Conservation (phyloP, 2,113 vertebrate genomes). For the Bujurquina vittata region DNA sequence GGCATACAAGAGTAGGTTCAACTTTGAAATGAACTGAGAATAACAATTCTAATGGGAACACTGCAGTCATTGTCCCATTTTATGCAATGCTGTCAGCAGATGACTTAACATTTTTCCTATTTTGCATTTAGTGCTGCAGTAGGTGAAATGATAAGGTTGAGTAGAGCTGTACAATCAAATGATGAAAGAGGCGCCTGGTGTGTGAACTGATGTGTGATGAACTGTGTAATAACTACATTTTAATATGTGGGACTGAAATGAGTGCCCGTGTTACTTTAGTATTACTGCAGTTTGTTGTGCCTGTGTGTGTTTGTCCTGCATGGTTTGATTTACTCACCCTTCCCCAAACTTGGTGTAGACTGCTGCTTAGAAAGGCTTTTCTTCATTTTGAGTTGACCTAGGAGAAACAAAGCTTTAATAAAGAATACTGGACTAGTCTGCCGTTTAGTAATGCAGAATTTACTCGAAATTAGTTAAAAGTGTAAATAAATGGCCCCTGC, state of each 20-base stretch:
- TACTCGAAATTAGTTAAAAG: not conserved
- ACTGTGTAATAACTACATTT: not conserved
- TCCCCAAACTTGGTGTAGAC: slow-evolving; percentile 65
- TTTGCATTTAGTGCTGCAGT: not conserved
- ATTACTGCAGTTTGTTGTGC: not conserved
- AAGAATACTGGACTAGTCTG: not conserved
- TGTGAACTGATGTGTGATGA: not conserved
- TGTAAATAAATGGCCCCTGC: not conserved
- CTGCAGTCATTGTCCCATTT: not conserved
- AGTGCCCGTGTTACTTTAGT: not conserved
- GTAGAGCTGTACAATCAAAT: too few relatives aligned
- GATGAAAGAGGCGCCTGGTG: not conserved
- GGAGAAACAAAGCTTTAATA: slow-evolving; percentile 2
- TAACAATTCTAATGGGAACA: not conserved
- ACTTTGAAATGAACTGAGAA: not conserved
- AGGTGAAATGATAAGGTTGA: too few relatives aligned
- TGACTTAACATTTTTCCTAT: not conserved
- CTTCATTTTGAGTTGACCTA: slow-evolving; percentile 59
- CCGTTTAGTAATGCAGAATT: not conserved
- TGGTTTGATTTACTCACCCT: slow-evolving; percentile 61
- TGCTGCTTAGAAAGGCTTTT: slow-evolving; percentile 70
- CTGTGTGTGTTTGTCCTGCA: not conserved
- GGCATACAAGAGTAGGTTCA: not conserved
- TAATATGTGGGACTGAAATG: not conserved
- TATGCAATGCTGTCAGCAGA: not conserved